phyloP scores from a whole-genome alignment of 2,888 invertebrate genomes.

The Drosophila seclusa region DNA sequence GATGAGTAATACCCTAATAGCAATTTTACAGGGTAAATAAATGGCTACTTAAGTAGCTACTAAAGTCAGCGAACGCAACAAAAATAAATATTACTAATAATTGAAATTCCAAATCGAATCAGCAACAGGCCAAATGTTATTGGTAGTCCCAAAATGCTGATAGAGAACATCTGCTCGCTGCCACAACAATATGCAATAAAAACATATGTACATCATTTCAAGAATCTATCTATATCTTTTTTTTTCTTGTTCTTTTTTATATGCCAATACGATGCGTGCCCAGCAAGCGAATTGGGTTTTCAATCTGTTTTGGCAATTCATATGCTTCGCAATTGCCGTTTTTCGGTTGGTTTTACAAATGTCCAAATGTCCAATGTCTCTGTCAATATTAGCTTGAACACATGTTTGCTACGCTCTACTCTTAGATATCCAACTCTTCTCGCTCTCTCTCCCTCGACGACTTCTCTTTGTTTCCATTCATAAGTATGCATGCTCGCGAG shows the following conservation, averaged over 20 bases:
- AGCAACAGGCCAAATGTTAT: constrained; percentile 47
- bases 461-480: background rate
- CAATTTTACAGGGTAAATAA: background rate
- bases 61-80: constrained; percentile 18
- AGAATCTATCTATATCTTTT: constrained; percentile 21
- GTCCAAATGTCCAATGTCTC: constrained; percentile 8
- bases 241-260: background rate
- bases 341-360: background rate
- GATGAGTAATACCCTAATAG: background rate
- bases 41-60: background rate
- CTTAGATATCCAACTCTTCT: background rate
- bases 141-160: constrained; percentile 33
- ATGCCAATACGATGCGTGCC: constrained; percentile 59
- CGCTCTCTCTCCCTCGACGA: background rate
- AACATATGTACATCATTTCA: constrained; percentile 12
- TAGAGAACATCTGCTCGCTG: constrained; percentile 56
- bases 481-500: background rate
- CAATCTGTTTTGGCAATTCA: constrained; percentile 38
- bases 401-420: background rate
- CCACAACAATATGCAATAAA: constrained; percentile 19
- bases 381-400: constrained; percentile 5
- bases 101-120: constrained; percentile 41
- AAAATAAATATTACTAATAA: constrained; percentile 56
- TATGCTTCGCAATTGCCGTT: background rate
- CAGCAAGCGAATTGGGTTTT: constrained; percentile 58